Base-by-base conservation (phyloP, 2,797 vertebrate species). In the Coccyzus lansbergi region DNA sequence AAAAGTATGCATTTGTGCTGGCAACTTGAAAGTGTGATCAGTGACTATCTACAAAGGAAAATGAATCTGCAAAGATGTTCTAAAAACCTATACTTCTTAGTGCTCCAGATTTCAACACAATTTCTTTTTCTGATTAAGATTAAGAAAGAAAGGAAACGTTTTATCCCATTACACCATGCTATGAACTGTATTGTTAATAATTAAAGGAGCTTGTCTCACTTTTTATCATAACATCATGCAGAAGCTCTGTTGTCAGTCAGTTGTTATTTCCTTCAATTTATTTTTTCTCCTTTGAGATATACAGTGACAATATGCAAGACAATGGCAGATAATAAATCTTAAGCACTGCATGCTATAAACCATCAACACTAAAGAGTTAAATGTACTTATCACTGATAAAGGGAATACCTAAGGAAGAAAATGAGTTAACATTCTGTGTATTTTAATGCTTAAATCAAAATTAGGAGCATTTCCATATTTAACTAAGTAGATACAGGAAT, bases 21-120 rank as follows among this genome's bases (percentile, higher is more conserved):
- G 68, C 34, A 75, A 92, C 53, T 65, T 85, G 28, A 71, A 42
- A 79, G 18, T 58, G 31, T 28, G 24, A 87, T 85, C 79, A 68
- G 31, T 55, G 62, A 59, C 58, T 49, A 81, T 16, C 40, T 69
- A 72, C 44, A 76, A 62, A 62, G 40, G 34, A 70, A 92, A 91
- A 75, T 33, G 14, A 83, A 89, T 56, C 48, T 89, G 53, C 51
- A 93, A 69, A 91, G 92, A 92, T 94, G 71, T 75, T 36, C 51
- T 89, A 55, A 74, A 93, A 53, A 33, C 36, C 53, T 71, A 14
- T 19, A 69, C 59, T 13, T 83, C 75, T 87, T 80, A 36, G 33
- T 49, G 25, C 38, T 88, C 65, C 83, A 62, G 20, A 31, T 76
- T 75, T 87, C 40, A 55, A 44, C 9, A 55, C 12, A 22, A 49